Conservation (phyloP, 1,140 invertebrate species). For the Dufourea novaeangliae region DNA sequence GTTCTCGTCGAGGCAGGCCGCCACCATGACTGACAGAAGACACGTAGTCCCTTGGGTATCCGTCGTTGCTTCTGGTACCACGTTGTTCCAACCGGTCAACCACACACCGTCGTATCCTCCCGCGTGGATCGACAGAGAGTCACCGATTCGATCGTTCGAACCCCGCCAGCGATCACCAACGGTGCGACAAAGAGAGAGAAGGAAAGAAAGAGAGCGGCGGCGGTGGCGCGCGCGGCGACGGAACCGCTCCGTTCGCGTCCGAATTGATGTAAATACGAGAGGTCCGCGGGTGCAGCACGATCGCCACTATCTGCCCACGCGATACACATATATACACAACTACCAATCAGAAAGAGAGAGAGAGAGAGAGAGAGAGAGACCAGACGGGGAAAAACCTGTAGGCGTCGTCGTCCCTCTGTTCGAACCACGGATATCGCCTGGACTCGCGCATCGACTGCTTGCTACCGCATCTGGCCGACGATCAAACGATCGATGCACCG, state of each 20-base stretch:
- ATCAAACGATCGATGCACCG: slow-evolving; percentile 34
- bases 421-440: too few relatives aligned
- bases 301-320: slow-evolving; percentile 13
- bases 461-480: slow-evolving; percentile 13
- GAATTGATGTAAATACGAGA: slow-evolving; percentile 20
- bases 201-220: not conserved
- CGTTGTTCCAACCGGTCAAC: too few relatives aligned
- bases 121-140: slow-evolving; percentile 9
- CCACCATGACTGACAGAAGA: slow-evolving; percentile 16
- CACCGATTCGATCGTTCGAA: too few relatives aligned
- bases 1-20: slow-evolving; percentile 36
- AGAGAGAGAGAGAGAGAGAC: not conserved
- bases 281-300: not conserved
- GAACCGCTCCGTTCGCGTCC: not conserved
- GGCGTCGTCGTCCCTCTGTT: too few relatives aligned
- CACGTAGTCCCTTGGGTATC: not conserved
- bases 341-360: too few relatives aligned
- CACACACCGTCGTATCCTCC: too few relatives aligned
- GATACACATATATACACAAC: not conserved
- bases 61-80: not conserved
- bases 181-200: too few relatives aligned
- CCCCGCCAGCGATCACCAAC: too few relatives aligned
- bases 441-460: too few relatives aligned
- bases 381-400: too few relatives aligned
- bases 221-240: not conserved